These are phyloP conservation scores for Gadopsis marmoratus DNA, from an alignment of 2,797 vertebrate species.

Conservation along the genomic window DNA sequence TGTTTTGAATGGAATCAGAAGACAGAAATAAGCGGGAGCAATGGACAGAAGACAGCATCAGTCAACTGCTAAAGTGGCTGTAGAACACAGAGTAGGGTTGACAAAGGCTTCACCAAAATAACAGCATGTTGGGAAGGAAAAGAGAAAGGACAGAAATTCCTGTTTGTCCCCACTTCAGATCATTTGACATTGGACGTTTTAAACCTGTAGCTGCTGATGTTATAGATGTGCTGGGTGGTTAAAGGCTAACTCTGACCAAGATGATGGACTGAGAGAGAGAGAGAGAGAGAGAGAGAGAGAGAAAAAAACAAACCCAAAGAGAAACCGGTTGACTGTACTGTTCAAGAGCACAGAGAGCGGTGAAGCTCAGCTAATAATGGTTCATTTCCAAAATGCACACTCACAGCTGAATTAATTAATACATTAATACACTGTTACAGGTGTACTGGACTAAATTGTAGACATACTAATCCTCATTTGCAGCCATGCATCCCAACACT, in stretches of 20 bases:
- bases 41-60: background rate
- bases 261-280: conserved; percentile 15
- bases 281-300: background rate
- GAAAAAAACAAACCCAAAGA: background rate
- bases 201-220: conserved; percentile 37
- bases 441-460: background rate
- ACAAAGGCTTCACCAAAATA: conserved; percentile 11
- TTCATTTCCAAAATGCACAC: background rate
- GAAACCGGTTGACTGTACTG: background rate
- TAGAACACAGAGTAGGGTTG: background rate
- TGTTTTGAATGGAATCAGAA: conserved; percentile 8
- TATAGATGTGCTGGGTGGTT: conserved; percentile 38
- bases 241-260: conserved; percentile 8
- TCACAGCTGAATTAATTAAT: conserved; percentile 1
- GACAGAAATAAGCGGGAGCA: conserved; percentile 1
- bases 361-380: background rate
- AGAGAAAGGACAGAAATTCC: background rate
- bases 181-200: conserved; percentile 52
- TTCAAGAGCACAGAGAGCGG: background rate
- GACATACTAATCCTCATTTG: background rate
- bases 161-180: conserved; percentile 32
- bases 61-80: background rate
- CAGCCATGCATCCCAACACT: conserved; percentile 1
- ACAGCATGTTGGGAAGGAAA: background rate
- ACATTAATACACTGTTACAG: background rate